Evolutionary conservation across 64 coral and sea anemone species (phyloP).

Genomic region (Trachythela sp.): DNA sequence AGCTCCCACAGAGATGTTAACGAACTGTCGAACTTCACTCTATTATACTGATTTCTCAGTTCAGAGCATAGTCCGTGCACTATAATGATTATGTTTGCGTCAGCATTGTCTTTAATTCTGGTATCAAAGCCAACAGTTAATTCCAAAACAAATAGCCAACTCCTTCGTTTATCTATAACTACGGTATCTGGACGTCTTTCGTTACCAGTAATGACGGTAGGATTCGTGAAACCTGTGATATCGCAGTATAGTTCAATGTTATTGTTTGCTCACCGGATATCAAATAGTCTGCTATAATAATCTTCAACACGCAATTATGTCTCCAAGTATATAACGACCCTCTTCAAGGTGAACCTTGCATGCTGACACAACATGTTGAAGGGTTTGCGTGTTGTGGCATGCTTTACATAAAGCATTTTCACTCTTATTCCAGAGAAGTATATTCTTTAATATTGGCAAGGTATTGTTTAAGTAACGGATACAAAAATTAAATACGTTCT

Average conservation of each 20-base stretch:
- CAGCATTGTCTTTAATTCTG: not conserved
- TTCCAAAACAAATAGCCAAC: not conserved
- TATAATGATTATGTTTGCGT: not conserved
- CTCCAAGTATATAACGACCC: not conserved
- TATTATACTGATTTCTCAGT: not conserved
- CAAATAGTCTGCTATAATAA: not conserved
- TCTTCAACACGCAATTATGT: slow-evolving; percentile 8
- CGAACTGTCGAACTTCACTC: not conserved
- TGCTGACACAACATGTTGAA: not conserved
- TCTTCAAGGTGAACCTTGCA: not conserved
- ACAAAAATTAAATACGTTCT: not conserved
- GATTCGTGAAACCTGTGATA: not conserved
- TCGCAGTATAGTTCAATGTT: not conserved
- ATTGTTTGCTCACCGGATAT: not conserved
- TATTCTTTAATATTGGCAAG: not conserved
- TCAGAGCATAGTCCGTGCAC: not conserved
- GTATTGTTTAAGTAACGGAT: slow-evolving; percentile 5
- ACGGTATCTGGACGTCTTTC: not conserved
- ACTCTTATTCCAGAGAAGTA: not conserved
- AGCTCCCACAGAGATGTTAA: not conserved
- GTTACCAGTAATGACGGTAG: not conserved
- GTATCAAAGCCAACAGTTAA: slow-evolving; percentile 5
- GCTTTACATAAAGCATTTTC: not conserved
- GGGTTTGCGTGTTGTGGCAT: not conserved
- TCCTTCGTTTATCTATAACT: not conserved